phyloP scores from a whole-genome alignment of 2,113 vertebrate species.

The Chaetodon trifascialis region DNA sequence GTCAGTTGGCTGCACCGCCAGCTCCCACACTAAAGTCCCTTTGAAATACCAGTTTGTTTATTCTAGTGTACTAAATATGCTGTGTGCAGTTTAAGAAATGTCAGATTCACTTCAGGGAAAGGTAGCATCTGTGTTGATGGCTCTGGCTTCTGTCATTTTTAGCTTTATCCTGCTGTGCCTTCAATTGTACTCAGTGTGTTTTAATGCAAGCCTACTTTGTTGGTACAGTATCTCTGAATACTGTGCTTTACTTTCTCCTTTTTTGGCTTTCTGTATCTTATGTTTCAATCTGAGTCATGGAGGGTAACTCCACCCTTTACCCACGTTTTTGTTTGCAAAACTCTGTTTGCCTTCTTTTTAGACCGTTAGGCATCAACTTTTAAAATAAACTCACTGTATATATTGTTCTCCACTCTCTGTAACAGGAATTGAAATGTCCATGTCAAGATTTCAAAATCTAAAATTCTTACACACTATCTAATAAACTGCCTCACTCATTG shows the following conservation, averaged over 20 bases:
- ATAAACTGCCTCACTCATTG: neutral
- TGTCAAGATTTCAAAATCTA: neutral
- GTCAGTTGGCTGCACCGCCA: slow-evolving; percentile 56
- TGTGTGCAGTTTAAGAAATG: slow-evolving; percentile 52
- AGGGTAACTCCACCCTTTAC: neutral
- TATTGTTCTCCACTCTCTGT: neutral
- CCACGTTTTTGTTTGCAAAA: slow-evolving; percentile 2
- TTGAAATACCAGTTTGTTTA: slow-evolving; percentile 76
- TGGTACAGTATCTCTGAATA: neutral
- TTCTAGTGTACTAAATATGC: slow-evolving; percentile 66
- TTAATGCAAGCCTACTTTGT: neutral
- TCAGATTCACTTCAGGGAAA: slow-evolving; percentile 54
- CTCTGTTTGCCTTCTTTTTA: neutral
- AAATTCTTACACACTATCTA: neutral
- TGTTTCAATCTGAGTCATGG: neutral
- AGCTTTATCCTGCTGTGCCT: slow-evolving; percentile 13
- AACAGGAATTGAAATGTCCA: neutral
- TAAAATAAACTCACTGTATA: neutral
- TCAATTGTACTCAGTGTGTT: slow-evolving; percentile 5
- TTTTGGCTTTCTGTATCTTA: neutral
- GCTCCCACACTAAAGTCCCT: slow-evolving; percentile 76
- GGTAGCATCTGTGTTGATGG: slow-evolving; percentile 31
- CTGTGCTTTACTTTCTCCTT: neutral
- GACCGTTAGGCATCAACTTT: neutral
- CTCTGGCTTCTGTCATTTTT: slow-evolving; percentile 22